Base-by-base conservation (phyloP, 2,113 vertebrate genomes). In the Nyctibius bracteatus region DNA sequence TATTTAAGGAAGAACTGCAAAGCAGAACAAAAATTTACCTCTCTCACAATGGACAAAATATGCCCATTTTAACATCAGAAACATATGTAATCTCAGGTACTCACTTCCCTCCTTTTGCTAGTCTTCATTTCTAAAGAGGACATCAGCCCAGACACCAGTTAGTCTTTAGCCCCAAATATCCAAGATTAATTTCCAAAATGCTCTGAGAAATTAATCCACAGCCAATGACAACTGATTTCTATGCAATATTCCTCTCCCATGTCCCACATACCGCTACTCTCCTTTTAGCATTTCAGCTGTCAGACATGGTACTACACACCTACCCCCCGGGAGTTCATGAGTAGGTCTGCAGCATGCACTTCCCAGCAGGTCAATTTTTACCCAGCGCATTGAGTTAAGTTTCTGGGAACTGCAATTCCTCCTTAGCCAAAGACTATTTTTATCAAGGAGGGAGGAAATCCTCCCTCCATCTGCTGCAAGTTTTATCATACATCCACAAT, bases 381-480 rank as follows among this genome's bases (percentile, higher is more conserved):
- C 31, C 75, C 39, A 82, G 5, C 11, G 11, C 31, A 70, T 1
- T 0, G 15, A 92, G 39, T 39, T 51, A 77, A 46, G 9, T 27
- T 78, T 57, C 68, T 73, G 78, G 27, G 65, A 97, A 91, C 14
- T 2, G 1, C 3, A 0, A 74, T 37, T 92, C 43, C 35, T 92
- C 44, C 28, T 70, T 35, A 82, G 37, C 15, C 81, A 95, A 90
- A 82, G 39, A 31, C 78, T 94, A 94, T 91, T 96, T 96, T 95
- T 83, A 92, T 54, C 55, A 74, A 80, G 44, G 31, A 89, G 41
- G 92, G 7, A 81, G 93, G 91, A 95, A 94, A 81, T 92, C 55
- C 80, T 90, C n/a, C 54, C 54, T 8, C 51, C 11, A 3, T 51
- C 51, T 43, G 25, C 30, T 68, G 16, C 2, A 1, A 55, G 15